Evolutionary conservation across 1,140 invertebrate genomes (phyloP), one percentile per base, ranked within the genome.

Genomic region (Micrasema longulum): DNA sequence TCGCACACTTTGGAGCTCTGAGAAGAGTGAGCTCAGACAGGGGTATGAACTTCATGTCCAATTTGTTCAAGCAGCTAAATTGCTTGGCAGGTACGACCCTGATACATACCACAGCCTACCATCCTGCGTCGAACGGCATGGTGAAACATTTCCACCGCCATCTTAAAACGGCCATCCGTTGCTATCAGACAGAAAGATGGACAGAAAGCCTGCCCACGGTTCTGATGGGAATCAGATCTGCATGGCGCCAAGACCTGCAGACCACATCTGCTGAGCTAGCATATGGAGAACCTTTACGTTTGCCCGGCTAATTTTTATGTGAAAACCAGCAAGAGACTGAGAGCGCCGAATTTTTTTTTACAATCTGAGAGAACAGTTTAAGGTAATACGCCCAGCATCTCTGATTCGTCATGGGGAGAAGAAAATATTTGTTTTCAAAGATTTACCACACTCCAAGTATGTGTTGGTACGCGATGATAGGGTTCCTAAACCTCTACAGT

Each of bases 111-210:
- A 43, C 41, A n/a, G n/a, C 43, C 2, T 45, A 45, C 4, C 43
- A 45, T 45, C 43, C 43, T 14, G 60, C 67, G 16, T 73, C 79
- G 23, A 84, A 84, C 60, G 82, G 83, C 0, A 78, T 83, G 74
- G 75, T 85, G 2, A 82, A 86, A 65, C 69, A 83, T 2, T 78
- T 79, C 41, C 83, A 85, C 65, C 71, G 83, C 0, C 71, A 76
- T 9, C 63, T 85, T 6, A 84, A 85, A 74, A 77, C 77, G 12
- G 78, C 80, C 1, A 78, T 83, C 2, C 79, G 70, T 57, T 79
- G 78, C 23, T 76, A 78, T 50, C 20, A 71, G 2, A 73, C 62
- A 1, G 64, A 31, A 16, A 22, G 64, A 9, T 86, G 83, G 83
- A 68, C 73, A 0, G 73, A 79, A 18, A 20, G 57, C 0, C 73